Evolutionary conservation across 2,113 vertebrate genomes (phyloP), one percentile per base, ranked within the genome.

Genomic region (Sander lucioperca): DNA sequence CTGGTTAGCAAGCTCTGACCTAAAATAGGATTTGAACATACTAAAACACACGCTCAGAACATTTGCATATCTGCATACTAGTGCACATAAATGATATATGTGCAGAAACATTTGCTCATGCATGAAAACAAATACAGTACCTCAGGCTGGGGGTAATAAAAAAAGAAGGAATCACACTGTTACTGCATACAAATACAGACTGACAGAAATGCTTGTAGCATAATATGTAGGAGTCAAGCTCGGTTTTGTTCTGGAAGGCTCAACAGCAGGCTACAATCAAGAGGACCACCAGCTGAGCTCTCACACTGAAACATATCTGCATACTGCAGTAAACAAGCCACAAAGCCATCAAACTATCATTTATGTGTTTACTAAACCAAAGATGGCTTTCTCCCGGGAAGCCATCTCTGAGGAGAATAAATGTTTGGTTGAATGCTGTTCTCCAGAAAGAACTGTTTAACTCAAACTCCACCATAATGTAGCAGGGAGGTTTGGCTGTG

Each of bases 251-350:
- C 51, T 47, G 23, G 48, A 77, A 76, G 57, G 62, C 66, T 77
- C 48, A 27, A 58, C 64, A 78, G 77, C 80, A 51, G 45, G 71
- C 68, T 74, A 48, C 67, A 65, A 63, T 74, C 67, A 67, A 51
- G 56, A 73, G 64, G 80, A 74, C 80, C 89, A 87, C 89, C 86
- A 61, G 80, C 83, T 82, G 86, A 70, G 79, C 74, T 67, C 82
- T 65, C 59, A 14, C 77, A 39, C 77, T 33, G 67, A 77, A 64
- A 71, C 50, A 3, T 57, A 77, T 79, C 87, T 74, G 73, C 54
- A 58, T 21, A 25, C 61, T 59, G 77, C 76, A 65, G 62, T 63
- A 76, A 80, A 70, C 63, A 62, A 64, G 66, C 39, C 1, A 36
- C 43, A 30, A 12, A 63, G 43, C 62, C 68, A 77, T 83, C 77